These are phyloP conservation scores for Actenoides hombroni DNA, from an alignment of 2,113 vertebrate genomes.

Conservation along the genomic window DNA sequence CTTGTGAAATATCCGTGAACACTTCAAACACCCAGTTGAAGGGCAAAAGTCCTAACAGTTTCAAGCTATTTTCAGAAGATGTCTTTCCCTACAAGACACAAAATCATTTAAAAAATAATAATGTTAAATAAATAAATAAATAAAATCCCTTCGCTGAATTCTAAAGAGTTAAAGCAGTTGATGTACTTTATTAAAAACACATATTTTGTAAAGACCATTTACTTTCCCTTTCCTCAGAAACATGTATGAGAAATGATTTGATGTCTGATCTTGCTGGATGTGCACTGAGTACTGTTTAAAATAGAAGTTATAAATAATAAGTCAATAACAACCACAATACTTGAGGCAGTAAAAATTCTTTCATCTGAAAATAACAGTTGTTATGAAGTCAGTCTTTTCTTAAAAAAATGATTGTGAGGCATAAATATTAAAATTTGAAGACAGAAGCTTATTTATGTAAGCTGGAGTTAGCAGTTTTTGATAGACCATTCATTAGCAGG, in stretches of 20 bases:
- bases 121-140: neutral
- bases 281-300: neutral
- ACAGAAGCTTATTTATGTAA: neutral
- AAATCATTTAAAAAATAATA: neutral
- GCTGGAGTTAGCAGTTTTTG: neutral
- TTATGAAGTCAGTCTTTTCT: neutral
- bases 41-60: neutral
- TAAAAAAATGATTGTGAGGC: neutral
- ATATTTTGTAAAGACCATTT: neutral
- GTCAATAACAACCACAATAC: neutral
- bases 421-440: constrained; percentile 22
- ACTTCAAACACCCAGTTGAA: neutral
- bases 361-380: constrained; percentile 8
- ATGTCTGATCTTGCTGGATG: neutral
- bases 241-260: neutral
- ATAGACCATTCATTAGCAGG: neutral
- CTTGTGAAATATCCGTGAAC: neutral
- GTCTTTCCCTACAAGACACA: neutral
- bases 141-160: neutral
- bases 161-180: neutral
- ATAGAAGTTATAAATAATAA: neutral
- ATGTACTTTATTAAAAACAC: neutral
- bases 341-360: neutral
- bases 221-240: neutral
- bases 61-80: neutral